phyloP scores from a whole-genome alignment of 2,888 invertebrate species.

The Petrolisthes cinctipes region DNA sequence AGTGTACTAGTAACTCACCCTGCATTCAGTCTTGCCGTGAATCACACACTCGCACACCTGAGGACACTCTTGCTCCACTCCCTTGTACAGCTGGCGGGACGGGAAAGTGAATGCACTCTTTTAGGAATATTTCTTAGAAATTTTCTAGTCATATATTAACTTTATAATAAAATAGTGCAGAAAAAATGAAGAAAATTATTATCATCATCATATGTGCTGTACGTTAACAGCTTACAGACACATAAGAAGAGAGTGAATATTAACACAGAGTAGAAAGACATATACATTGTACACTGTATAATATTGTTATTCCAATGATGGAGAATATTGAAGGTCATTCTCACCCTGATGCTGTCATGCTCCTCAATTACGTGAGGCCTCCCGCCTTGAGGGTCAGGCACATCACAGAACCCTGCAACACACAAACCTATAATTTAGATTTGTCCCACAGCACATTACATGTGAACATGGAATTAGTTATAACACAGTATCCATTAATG shows the following conservation, averaged over 20 bases:
- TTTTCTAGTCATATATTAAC: background rate
- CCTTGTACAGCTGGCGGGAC: conserved; percentile 38
- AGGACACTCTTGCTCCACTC: conserved; percentile 33
- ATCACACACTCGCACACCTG: conserved; percentile 33
- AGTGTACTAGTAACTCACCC: conserved; percentile 14
- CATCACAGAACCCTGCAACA: conserved; percentile 41
- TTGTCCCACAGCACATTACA: no score
- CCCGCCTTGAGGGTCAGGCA: background rate
- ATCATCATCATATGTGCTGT: no score
- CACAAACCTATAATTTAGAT: background rate
- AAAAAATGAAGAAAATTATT: background rate
- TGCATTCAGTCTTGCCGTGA: conserved; percentile 20
- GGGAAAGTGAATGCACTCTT: background rate
- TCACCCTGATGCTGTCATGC: conserved; percentile 41
- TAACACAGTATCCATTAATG: no score
- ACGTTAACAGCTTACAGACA: no score
- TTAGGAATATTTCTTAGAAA: no score
- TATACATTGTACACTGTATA: no score
- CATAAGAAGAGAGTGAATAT: no score
- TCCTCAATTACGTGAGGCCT: conserved; percentile 36
- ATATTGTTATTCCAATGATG: no score
- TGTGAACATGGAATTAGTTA: no score
- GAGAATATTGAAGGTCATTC: background rate
- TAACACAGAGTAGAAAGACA: no score
- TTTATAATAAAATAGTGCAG: background rate